These are phyloP conservation scores for Homarus gammarus DNA, from an alignment of 2,888 invertebrate genomes.

Conservation along the genomic window DNA sequence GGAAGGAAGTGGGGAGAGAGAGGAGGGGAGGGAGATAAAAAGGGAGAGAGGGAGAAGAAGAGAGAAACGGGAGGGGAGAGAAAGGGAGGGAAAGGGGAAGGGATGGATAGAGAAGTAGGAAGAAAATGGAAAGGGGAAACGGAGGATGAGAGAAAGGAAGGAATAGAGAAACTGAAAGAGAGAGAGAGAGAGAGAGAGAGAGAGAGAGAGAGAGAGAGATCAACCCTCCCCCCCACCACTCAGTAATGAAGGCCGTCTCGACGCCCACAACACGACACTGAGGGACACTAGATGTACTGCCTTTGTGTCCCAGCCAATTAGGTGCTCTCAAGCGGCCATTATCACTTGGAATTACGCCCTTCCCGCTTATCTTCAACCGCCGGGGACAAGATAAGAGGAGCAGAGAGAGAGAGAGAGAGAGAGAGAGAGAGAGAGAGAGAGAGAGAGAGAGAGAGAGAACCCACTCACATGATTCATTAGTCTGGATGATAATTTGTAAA, in stretches of 20 bases:
- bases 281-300: conserved; percentile 10
- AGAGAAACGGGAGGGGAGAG: not conserved
- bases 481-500: too few species aligned
- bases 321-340: conserved; percentile 23
- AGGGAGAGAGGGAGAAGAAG: not conserved
- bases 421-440: too few species aligned
- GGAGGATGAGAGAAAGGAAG: conserved; percentile 5
- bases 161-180: conserved; percentile 11
- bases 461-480: too few species aligned
- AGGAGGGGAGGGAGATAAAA: not conserved
- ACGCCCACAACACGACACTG: not conserved
- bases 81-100: conserved; percentile 8
- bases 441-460: too few species aligned
- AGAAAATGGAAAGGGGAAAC: not conserved
- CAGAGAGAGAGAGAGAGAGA: not conserved
- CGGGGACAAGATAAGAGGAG: not conserved
- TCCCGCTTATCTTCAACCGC: conserved; percentile 9
- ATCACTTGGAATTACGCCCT: conserved; percentile 46
- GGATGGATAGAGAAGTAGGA: too few species aligned
- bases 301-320: conserved; percentile 40
- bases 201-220: conserved; percentile 11
- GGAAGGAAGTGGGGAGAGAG: not conserved
- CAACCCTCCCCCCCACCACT: not conserved
- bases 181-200: conserved; percentile 27
- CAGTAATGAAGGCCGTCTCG: not conserved